A percentile compares a stretch with the other conserved stretches of the same genome.
These are phyloP conservation scores for Limnothrissa miodon DNA, from an alignment of 2,113 vertebrate species.

Conservation along the genomic window DNA sequence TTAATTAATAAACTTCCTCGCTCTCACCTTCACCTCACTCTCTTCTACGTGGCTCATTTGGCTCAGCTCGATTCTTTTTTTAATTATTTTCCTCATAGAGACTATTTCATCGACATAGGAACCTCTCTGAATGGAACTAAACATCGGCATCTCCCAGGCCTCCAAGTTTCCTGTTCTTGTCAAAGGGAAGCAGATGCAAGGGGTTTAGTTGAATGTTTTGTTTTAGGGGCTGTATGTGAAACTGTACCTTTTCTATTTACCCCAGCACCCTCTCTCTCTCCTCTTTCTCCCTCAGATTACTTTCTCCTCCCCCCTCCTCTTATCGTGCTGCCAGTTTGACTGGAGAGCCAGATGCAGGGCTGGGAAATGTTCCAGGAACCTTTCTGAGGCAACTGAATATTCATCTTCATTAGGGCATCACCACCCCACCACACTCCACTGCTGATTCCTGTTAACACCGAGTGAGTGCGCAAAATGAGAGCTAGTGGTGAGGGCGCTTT, in stretches of 20 bases:
- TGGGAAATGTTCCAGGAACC: slow-evolving; percentile 72
- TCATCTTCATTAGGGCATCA: slow-evolving; percentile 79
- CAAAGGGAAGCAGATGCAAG: not conserved
- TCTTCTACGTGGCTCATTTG: not conserved
- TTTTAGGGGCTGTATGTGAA: not conserved
- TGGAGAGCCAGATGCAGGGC: slow-evolving; percentile 62
- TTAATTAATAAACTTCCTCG: not conserved
- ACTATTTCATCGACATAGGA: not conserved
- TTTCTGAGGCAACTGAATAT: slow-evolving; percentile 72
- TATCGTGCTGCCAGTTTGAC: slow-evolving; percentile 71
- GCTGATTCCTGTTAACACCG: slow-evolving; percentile 64
- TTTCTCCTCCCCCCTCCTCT: slow-evolving; percentile 25
- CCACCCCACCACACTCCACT: slow-evolving; percentile 62
- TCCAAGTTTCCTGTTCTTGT: not conserved
- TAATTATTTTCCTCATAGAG: no score
- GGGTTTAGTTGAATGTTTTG: not conserved
- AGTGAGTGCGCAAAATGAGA: slow-evolving; percentile 57
- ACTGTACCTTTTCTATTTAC: not conserved
- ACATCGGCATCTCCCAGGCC: not conserved
- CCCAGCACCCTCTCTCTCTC: not conserved
- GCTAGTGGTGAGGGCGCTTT: slow-evolving; percentile 3
- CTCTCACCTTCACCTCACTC: not conserved
- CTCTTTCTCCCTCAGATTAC: not conserved
- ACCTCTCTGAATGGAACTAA: not conserved
- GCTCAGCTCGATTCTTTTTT: no score